phyloP scores from a whole-genome alignment of 2,113 vertebrate species.

The Pelecanoides urinatrix region DNA sequence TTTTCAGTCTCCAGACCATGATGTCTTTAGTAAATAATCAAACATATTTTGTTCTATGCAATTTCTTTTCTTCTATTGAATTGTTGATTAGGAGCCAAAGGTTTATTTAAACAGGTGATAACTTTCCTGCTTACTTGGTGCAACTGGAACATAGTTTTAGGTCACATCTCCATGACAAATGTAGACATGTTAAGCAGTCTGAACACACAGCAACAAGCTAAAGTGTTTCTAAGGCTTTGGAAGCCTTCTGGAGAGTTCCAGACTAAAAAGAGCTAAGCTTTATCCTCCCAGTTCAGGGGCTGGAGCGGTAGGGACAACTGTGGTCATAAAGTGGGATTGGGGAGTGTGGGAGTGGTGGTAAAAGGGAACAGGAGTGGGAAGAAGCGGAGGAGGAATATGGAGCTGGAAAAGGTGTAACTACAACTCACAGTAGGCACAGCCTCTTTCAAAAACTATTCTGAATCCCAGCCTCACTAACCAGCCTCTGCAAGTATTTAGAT shows the following conservation, averaged over 20 bases:
- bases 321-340: background rate
- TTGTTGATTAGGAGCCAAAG: conserved; percentile 50
- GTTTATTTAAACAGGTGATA: conserved; percentile 60
- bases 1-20: conserved; percentile 50
- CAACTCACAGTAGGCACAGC: background rate
- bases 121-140: background rate
- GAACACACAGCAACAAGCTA: background rate
- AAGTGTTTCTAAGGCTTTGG: background rate
- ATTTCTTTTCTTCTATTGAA: conserved; percentile 46
- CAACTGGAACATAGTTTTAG: background rate
- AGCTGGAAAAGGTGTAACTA: background rate
- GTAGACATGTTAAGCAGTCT: background rate
- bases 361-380: background rate
- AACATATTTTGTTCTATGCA: conserved; percentile 42
- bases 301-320: background rate
- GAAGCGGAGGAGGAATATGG: background rate
- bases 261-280: background rate
- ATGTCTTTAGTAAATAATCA: conserved; percentile 49
- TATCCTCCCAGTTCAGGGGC: background rate
- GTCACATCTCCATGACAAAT: conserved; percentile 26
- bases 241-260: background rate
- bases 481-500: background rate
- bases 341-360: background rate
- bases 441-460: background rate
- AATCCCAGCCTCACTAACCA: background rate